Conservation (phyloP, 2,888 invertebrate species). For the Limnephilus lunatus region DNA sequence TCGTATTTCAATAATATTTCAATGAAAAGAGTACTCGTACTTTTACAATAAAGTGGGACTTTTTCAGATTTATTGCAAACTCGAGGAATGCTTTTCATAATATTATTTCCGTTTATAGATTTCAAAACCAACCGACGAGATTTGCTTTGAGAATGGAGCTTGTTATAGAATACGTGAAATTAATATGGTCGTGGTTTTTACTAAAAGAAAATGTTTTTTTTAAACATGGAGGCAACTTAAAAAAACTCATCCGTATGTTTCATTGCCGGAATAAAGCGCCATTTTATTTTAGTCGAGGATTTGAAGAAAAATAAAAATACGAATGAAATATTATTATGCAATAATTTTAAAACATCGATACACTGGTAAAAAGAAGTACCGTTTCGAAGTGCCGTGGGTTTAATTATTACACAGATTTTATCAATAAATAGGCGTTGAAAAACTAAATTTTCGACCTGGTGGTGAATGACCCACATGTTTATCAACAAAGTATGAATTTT, state of each 20-base stretch:
- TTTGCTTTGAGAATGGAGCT: neutral
- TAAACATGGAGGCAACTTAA: neutral
- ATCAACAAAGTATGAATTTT: too few species aligned
- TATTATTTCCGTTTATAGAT: neutral
- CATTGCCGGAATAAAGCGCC: neutral
- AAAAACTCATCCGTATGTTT: neutral
- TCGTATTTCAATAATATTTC: slow-evolving; percentile 2
- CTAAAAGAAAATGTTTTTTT: neutral
- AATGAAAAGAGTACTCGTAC: neutral
- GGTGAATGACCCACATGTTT: too few species aligned
- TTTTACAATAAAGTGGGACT: neutral
- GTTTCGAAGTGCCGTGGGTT: too few species aligned
- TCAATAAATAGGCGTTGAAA: too few species aligned
- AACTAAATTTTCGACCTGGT: too few species aligned
- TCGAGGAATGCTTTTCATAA: neutral
- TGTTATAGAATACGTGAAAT: neutral
- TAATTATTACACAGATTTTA: too few species aligned
- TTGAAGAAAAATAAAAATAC: too few species aligned
- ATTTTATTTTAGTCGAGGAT: too few species aligned
- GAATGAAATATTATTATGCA: too few species aligned
- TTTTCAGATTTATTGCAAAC: neutral
- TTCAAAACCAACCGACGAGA: neutral
- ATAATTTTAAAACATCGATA: too few species aligned
- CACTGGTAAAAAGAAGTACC: too few species aligned
- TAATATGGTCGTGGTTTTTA: neutral